phyloP scores from a whole-genome alignment of 1,140 invertebrate genomes.

The Trachymyrmex septentrionalis region DNA sequence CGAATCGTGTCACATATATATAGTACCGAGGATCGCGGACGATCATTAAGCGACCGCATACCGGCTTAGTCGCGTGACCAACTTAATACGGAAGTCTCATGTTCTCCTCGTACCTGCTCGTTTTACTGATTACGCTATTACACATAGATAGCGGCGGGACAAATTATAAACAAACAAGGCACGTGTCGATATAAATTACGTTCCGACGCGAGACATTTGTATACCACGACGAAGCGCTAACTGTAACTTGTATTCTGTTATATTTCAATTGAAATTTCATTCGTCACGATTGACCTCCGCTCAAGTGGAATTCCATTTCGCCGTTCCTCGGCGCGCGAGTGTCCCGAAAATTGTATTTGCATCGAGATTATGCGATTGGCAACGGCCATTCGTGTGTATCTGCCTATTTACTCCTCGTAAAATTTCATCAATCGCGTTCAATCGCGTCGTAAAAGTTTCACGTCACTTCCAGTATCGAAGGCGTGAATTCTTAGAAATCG shows the following conservation, averaged over 20 bases:
- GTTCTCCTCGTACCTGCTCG: conserved; percentile 52
- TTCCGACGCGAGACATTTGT: conserved; percentile 28
- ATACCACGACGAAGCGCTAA: not conserved
- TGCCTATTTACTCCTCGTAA: too few species aligned
- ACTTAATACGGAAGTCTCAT: conserved; percentile 72
- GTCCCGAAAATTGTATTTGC: not conserved
- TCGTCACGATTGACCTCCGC: conserved; percentile 38
- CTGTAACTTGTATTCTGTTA: conserved; percentile 43
- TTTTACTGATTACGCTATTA: conserved; percentile 54
- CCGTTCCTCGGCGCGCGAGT: not conserved
- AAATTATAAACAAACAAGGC: conserved; percentile 58
- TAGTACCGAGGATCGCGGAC: conserved; percentile 60
- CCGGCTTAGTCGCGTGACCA: conserved; percentile 70
- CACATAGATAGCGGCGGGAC: conserved; percentile 44
- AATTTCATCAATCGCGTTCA: not conserved
- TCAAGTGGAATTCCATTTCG: conserved; percentile 24
- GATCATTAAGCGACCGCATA: conserved; percentile 69
- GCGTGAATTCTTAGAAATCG: not conserved
- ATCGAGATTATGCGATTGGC: not conserved
- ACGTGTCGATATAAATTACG: conserved; percentile 36
- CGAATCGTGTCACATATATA: conserved; percentile 66
- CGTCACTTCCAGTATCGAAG: not conserved
- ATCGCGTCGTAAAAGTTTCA: not conserved
- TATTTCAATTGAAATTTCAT: conserved; percentile 39
- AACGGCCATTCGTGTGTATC: not conserved